phyloP scores from a whole-genome alignment of 2,797 vertebrate genomes.

The Gobionotothen gibberifrons region DNA sequence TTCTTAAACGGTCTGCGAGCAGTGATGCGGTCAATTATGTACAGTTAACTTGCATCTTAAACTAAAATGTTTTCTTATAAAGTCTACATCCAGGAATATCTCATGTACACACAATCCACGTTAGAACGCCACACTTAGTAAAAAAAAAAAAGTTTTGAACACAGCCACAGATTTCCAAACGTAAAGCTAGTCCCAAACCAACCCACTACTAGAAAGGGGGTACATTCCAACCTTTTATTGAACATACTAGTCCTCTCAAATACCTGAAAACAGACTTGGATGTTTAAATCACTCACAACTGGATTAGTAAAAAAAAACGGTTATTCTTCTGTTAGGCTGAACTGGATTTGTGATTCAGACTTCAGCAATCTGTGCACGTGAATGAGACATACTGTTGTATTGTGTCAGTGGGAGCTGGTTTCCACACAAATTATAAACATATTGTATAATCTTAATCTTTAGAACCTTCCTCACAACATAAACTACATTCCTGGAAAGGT shows the following conservation, averaged over 20 bases:
- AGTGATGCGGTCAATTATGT: not conserved
- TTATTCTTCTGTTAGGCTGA: not conserved
- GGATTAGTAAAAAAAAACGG: not conserved
- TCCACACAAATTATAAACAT: slow-evolving; percentile 40
- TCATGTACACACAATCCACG: not conserved
- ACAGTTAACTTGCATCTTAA: not conserved
- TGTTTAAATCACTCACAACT: not conserved
- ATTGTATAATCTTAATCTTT: slow-evolving; percentile 8
- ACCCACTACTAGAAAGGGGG: not conserved
- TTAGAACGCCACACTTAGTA: not conserved
- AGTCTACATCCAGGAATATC: not conserved
- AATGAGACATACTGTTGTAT: slow-evolving; percentile 10
- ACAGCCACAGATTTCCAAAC: too few species aligned
- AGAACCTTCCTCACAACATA: not conserved
- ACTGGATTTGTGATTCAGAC: slow-evolving; percentile 18
- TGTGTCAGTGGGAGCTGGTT: slow-evolving; percentile 56
- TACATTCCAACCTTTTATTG: not conserved
- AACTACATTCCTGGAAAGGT: slow-evolving; percentile 30
- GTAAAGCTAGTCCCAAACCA: too few species aligned
- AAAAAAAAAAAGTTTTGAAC: not conserved
- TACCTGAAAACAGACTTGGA: not conserved
- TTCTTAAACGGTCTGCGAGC: too few species aligned
- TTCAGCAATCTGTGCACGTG: not conserved
- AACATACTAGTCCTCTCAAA: not conserved
- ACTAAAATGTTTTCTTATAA: not conserved